Conservation (phyloP, 1,140 invertebrate genomes). For the Cylas formicarius region DNA sequence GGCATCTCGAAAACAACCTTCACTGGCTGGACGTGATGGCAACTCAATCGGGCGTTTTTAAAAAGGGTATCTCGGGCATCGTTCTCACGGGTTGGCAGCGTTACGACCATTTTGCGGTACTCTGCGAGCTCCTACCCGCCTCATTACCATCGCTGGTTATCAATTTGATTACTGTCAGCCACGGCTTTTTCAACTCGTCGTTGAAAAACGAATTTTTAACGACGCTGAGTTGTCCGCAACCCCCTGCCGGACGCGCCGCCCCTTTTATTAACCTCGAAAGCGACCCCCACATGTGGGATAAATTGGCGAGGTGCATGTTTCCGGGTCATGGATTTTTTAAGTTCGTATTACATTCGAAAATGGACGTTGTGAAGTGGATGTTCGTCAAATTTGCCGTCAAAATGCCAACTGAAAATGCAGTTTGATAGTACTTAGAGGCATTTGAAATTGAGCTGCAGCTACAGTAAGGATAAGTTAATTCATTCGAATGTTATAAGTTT, state of each 20-base stretch:
- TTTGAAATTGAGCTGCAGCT: no score
- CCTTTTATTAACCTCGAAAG: slow-evolving; percentile 48
- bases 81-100: slow-evolving; percentile 75
- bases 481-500: no score
- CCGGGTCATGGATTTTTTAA: slow-evolving; percentile 45
- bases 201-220: slow-evolving; percentile 47
- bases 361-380: no score
- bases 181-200: slow-evolving; percentile 56
- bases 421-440: no score
- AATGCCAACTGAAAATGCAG: no score
- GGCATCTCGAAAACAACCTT: slow-evolving; percentile 65
- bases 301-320: slow-evolving; percentile 50
- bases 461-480: no score
- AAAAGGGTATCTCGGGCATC: slow-evolving; percentile 55
- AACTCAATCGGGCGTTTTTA: slow-evolving; percentile 38
- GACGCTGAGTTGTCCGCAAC: slow-evolving; percentile 49
- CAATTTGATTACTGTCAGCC: slow-evolving; percentile 51
- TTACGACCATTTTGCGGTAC: slow-evolving; percentile 86
- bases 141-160: slow-evolving; percentile 65
- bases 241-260: slow-evolving; percentile 22
- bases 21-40: slow-evolving; percentile 58
- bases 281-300: slow-evolving; percentile 54
- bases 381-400: no score
- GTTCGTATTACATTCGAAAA: no score
- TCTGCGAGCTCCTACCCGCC: slow-evolving; percentile 85